phyloP scores from a whole-genome alignment of 2,113 vertebrate species.

The Otus sunia region DNA sequence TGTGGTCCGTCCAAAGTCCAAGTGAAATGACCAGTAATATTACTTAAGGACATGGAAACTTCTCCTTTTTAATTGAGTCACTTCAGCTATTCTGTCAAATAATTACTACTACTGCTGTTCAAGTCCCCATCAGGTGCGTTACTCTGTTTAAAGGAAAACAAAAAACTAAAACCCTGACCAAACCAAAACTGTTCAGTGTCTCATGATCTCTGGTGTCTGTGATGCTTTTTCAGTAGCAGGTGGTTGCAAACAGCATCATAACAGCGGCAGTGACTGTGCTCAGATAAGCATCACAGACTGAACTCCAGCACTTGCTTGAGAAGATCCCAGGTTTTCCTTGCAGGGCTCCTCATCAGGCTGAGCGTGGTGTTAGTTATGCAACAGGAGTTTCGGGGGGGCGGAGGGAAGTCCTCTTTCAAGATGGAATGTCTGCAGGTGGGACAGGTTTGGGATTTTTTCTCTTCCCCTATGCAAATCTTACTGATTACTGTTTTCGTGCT shows the following conservation, averaged over 20 bases:
- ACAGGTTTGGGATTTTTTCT: not conserved
- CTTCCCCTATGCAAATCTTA: not conserved
- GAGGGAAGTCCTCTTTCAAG: not conserved
- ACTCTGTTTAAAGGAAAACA: not conserved
- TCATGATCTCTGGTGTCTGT: not conserved
- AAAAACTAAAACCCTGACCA: too few species aligned
- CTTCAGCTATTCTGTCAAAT: not conserved
- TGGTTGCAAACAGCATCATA: not conserved
- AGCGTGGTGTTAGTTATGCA: not conserved
- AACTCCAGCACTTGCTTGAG: not conserved
- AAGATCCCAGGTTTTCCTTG: not conserved
- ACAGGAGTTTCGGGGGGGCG: not conserved
- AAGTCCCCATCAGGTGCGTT: not conserved
- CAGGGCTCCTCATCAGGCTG: not conserved
- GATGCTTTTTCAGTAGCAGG: not conserved
- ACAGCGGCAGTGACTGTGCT: not conserved
- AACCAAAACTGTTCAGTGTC: not conserved
- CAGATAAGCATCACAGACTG: not conserved
- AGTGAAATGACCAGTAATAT: not conserved
- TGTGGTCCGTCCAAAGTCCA: not conserved
- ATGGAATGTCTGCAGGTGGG: constrained; percentile 19
- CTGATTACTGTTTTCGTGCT: constrained; percentile 36
- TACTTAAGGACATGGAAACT: not conserved
- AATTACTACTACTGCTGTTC: not conserved
- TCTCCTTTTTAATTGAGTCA: not conserved